Evolutionary conservation across 2,888 invertebrate genomes (phyloP).

Genomic region (Zeuzera pyrina): DNA sequence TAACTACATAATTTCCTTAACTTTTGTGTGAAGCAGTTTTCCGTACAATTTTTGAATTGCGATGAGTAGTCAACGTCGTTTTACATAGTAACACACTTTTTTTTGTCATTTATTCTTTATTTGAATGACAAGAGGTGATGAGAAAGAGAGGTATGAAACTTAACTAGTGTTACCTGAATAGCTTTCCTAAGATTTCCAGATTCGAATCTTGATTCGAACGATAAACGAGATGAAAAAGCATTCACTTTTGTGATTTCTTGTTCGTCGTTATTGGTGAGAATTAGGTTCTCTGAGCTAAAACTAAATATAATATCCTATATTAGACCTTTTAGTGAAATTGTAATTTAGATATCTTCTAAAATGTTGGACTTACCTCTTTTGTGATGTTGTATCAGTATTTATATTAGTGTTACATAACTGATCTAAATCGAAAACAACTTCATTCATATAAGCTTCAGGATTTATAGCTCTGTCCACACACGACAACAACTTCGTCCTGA

Average conservation of each 20-base stretch:
- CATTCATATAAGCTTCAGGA: slow-evolving; percentile 71
- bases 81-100: too few species aligned
- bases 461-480: slow-evolving; percentile 79
- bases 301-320: slow-evolving; percentile 9
- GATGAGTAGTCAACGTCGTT: too few species aligned
- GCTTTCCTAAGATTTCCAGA: slow-evolving; percentile 88
- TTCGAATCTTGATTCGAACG: slow-evolving; percentile 90
- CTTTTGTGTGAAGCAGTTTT: too few species aligned
- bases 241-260: slow-evolving; percentile 56
- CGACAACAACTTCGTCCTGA: slow-evolving; percentile 72
- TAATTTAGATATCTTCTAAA: not conserved
- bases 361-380: slow-evolving; percentile 39
- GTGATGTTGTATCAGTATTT: slow-evolving; percentile 27
- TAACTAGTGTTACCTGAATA: slow-evolving; percentile 73
- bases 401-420: slow-evolving; percentile 26
- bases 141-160: too few species aligned
- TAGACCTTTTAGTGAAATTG: not conserved
- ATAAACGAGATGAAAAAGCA: slow-evolving; percentile 59
- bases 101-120: too few species aligned
- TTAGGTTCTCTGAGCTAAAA: slow-evolving; percentile 42
- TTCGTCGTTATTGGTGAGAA: slow-evolving; percentile 66
- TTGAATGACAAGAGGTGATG: too few species aligned
- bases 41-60: too few species aligned
- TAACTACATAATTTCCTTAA: too few species aligned
- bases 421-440: slow-evolving; percentile 82